phyloP scores from a whole-genome alignment of 2,113 vertebrate species.

The Melanerpes formicivorus region DNA sequence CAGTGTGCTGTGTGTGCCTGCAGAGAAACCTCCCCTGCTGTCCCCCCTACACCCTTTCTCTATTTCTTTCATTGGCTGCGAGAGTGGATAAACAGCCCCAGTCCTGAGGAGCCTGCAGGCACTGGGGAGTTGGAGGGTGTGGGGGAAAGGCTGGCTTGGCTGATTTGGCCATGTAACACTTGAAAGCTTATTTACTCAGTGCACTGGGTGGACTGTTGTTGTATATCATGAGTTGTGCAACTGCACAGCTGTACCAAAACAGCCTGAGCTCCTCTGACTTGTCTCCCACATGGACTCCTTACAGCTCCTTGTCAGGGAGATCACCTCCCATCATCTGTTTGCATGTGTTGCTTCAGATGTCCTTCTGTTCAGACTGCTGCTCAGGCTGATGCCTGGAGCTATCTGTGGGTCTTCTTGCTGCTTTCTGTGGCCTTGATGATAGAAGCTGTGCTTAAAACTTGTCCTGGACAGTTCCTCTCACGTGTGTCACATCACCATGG shows the following conservation, averaged over 20 bases:
- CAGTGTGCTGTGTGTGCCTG: background rate
- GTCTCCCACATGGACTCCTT: background rate
- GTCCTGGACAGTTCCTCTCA: background rate
- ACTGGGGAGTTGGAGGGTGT: background rate
- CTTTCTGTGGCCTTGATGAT: background rate
- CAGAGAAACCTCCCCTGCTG: background rate
- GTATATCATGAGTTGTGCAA: conserved; percentile 15
- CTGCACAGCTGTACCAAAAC: background rate
- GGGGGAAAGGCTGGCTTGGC: background rate
- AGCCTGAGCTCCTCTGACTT: background rate
- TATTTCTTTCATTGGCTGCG: background rate
- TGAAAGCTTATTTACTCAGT: background rate
- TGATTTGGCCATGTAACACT: background rate
- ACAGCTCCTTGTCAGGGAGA: background rate
- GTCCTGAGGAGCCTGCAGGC: background rate
- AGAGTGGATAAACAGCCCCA: background rate
- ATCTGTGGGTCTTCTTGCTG: rapidly evolving
- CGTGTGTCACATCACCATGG: background rate
- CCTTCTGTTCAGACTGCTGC: background rate
- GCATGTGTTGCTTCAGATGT: background rate
- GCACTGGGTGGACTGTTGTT: background rate
- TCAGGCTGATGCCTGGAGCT: background rate
- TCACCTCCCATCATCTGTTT: background rate
- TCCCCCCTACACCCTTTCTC: background rate
- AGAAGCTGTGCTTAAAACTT: background rate